These are phyloP conservation scores for Pseudorectes ferrugineus DNA, from an alignment of 2,113 vertebrate genomes.

Conservation along the genomic window DNA sequence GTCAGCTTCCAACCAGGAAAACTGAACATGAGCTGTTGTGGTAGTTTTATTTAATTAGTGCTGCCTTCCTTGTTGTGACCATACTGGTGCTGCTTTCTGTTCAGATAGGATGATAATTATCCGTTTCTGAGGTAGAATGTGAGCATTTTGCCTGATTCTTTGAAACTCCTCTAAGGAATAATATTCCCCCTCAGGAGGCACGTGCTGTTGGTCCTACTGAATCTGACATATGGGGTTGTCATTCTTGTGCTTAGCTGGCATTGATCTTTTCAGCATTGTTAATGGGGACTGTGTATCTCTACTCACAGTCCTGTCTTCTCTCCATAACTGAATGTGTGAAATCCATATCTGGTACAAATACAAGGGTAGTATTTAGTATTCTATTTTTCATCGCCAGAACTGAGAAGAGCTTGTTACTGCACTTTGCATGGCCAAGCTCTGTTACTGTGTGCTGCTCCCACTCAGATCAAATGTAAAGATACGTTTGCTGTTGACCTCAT, in stretches of 20 bases:
- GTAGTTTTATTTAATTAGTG: neutral
- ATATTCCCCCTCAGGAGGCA: neutral
- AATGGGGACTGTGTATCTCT: conserved; percentile 41
- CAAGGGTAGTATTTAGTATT: neutral
- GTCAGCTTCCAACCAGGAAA: neutral
- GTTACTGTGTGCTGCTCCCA: conserved; percentile 23
- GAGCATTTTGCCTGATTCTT: conserved; percentile 15
- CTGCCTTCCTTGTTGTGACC: neutral
- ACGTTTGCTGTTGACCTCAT: conserved; percentile 63
- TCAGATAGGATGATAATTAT: neutral
- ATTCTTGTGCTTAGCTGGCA: conserved; percentile 49
- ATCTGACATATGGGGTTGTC: conserved; percentile 61
- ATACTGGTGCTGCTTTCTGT: neutral
- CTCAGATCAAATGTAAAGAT: conserved; percentile 46
- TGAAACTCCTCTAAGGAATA: neutral
- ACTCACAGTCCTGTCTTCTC: conserved; percentile 22
- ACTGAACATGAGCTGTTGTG: neutral
- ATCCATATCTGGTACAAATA: conserved; percentile 4
- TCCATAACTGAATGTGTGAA: neutral
- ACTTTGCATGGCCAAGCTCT: conserved; percentile 22
- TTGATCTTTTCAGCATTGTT: conserved; percentile 63
- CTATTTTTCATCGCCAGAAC: conserved; percentile 29
- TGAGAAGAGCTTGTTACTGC: conserved; percentile 12
- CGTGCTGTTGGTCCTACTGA: neutral
- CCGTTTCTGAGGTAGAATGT: neutral